Evolutionary conservation across 2,113 vertebrate species (phyloP).

Genomic region (Semnopithecus entellus): DNA sequence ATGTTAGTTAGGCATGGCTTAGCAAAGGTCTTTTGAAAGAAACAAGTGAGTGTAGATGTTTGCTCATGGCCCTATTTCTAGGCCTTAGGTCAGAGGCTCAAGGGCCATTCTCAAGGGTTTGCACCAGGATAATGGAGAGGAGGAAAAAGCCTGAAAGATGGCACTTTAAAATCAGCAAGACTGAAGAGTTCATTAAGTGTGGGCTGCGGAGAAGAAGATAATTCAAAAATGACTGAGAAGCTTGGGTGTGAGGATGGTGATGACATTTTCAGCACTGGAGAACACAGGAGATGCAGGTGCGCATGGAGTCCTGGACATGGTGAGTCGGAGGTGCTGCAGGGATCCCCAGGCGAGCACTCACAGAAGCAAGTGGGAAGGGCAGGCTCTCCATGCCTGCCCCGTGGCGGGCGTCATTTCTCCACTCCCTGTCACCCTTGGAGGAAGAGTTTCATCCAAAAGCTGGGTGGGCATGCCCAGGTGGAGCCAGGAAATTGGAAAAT

Average conservation of each 20-base stretch:
- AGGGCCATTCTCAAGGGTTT: neutral
- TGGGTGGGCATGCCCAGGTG: neutral
- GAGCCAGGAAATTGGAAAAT: neutral
- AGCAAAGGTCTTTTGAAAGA: neutral
- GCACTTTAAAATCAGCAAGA: neutral
- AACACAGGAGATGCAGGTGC: fast-evolving
- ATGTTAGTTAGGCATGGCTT: neutral
- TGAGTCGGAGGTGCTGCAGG: neutral
- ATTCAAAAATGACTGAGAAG: neutral
- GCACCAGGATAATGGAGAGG: neutral
- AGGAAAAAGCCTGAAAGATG: neutral
- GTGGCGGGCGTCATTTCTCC: fast-evolving
- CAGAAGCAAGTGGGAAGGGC: neutral
- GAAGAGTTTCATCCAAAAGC: neutral
- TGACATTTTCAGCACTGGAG: neutral
- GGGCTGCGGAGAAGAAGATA: neutral
- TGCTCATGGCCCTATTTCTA: neutral
- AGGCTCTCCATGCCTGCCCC: neutral
- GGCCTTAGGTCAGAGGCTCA: neutral
- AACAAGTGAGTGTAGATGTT: neutral
- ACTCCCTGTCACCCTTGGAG: neutral
- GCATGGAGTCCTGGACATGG: fast-evolving
- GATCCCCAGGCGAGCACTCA: neutral
- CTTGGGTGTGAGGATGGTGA: too few relatives aligned
- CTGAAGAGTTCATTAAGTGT: fast-evolving